Evolutionary conservation across 2,797 vertebrate genomes (phyloP).

Genomic region (Gastrophryne carolinensis): DNA sequence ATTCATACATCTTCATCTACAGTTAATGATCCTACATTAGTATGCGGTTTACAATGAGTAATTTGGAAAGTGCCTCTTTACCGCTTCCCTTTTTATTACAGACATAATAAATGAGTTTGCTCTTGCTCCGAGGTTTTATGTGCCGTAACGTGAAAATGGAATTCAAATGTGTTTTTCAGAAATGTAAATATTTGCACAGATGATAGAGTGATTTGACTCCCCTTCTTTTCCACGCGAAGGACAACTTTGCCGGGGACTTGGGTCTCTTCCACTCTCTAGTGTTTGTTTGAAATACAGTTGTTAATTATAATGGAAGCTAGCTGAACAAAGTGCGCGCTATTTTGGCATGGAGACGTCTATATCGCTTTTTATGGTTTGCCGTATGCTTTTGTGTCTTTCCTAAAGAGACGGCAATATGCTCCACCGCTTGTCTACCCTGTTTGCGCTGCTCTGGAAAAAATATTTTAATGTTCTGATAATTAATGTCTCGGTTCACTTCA

Average conservation of each 20-base stretch:
- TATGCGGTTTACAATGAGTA: constrained; percentile 40
- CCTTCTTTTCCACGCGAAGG: neutral
- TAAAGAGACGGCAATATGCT: neutral
- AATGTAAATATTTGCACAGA: constrained; percentile 45
- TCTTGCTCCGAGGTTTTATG: constrained; percentile 36
- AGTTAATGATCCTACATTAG: constrained; percentile 44
- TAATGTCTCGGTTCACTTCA: neutral
- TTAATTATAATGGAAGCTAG: constrained; percentile 16
- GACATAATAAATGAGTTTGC: constrained; percentile 50
- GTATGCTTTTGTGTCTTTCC: neutral
- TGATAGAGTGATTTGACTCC: constrained; percentile 30
- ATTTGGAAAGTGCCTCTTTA: constrained; percentile 41
- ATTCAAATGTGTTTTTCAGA: constrained; percentile 35
- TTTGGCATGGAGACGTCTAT: neutral
- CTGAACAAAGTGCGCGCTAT: neutral
- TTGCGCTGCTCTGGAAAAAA: neutral
- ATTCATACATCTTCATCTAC: constrained; percentile 38
- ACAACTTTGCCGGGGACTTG: neutral
- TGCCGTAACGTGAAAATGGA: constrained; percentile 26
- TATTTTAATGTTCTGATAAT: neutral
- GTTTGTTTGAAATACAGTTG: constrained; percentile 18
- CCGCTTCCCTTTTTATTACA: constrained; percentile 34
- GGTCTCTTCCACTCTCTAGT: constrained; percentile 2
- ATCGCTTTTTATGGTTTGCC: neutral
- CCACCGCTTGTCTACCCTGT: neutral